Conservation (phyloP, 2,113 vertebrate genomes). For the Syrrhaptes paradoxus region DNA sequence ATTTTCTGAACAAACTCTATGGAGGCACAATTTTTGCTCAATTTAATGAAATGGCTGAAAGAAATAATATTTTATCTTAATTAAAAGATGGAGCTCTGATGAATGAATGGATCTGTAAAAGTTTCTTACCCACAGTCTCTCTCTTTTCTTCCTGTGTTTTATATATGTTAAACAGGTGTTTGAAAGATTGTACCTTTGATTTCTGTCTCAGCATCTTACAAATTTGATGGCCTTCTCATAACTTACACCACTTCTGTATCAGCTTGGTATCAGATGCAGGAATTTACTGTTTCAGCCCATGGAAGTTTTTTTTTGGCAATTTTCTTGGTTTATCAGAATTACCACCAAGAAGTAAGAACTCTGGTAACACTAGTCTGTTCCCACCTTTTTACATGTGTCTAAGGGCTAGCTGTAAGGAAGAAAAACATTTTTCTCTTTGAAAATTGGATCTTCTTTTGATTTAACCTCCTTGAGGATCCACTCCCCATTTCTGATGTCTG, state of each 20-base stretch:
- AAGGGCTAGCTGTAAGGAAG: neutral
- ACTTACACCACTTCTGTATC: neutral
- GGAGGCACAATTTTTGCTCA: neutral
- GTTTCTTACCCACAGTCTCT: neutral
- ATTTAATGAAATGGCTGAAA: neutral
- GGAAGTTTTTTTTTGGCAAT: neutral
- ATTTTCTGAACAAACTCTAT: neutral
- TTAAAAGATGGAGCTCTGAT: neutral
- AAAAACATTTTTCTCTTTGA: neutral
- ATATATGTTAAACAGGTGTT: neutral
- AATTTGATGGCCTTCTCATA: neutral
- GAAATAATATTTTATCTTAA: neutral
- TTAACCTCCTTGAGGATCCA: neutral
- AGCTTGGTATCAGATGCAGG: neutral
- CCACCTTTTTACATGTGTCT: neutral
- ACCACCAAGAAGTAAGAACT: neutral
- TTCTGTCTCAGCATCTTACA: neutral
- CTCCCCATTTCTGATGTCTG: neutral
- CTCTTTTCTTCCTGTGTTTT: neutral
- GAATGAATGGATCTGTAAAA: neutral
- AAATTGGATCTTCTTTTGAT: constrained; percentile 22
- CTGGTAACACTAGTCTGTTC: neutral
- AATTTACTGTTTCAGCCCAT: neutral
- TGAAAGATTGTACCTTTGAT: neutral
- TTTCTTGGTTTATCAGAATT: neutral